Evolutionary conservation across 2,113 vertebrate species (phyloP).

Genomic region (Aegithalos caudatus): DNA sequence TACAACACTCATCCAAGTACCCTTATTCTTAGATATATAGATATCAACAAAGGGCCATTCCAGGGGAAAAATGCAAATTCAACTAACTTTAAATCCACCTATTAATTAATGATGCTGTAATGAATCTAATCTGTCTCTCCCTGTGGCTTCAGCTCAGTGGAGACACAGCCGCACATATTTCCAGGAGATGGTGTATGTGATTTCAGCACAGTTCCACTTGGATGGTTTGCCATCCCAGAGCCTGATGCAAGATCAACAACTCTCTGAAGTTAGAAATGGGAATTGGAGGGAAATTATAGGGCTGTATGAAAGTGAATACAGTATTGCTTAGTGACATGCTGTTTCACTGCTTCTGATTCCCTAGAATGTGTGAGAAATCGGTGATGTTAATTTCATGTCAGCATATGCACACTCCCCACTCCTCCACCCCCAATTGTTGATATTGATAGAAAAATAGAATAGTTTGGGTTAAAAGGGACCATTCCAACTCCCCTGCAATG

Average conservation of each 20-base stretch:
- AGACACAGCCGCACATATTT: background rate
- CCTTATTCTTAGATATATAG: background rate
- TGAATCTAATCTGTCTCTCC: background rate
- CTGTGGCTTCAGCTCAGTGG: background rate
- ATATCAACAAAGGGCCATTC: background rate
- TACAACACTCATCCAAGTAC: background rate
- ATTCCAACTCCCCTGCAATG: background rate
- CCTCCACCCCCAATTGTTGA: no score
- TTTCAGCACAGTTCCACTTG: background rate
- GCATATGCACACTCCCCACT: no score
- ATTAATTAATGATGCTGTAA: background rate
- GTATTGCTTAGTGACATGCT: background rate
- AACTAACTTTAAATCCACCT: background rate
- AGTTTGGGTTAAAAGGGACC: background rate
- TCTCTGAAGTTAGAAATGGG: background rate
- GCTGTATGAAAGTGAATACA: background rate
- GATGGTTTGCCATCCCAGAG: background rate
- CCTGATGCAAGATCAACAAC: background rate
- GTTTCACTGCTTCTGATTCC: background rate
- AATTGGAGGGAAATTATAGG: background rate
- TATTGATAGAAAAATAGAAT: background rate
- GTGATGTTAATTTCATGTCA: accelerated
- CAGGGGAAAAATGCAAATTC: background rate
- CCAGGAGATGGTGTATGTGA: background rate
- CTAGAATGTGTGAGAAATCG: background rate